phyloP scores from a whole-genome alignment of 2,888 invertebrate genomes.

The Neoscelio sp. region DNA sequence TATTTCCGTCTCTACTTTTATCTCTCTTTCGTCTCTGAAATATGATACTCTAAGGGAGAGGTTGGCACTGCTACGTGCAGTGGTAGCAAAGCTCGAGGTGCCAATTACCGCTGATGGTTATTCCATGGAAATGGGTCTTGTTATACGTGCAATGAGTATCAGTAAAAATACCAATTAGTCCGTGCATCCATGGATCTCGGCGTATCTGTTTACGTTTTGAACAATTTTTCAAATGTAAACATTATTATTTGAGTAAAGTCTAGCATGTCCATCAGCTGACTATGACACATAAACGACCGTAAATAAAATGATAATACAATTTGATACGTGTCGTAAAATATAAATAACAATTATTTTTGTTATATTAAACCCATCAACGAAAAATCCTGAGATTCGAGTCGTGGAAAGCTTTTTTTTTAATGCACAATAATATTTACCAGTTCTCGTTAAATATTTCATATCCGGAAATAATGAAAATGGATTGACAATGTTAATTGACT shows the following conservation, averaged over 20 bases:
- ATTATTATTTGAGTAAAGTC: too few relatives aligned
- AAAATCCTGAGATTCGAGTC: conserved; percentile 40
- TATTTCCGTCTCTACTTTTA: conserved; percentile 49
- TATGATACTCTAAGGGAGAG: conserved; percentile 69
- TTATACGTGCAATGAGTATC: conserved; percentile 79
- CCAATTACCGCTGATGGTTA: conserved; percentile 83
- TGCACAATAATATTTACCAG: background rate
- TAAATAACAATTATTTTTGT: conserved; percentile 81
- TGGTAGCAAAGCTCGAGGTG: conserved; percentile 77
- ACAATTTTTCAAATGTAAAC: too few relatives aligned
- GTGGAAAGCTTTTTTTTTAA: conserved; percentile 15
- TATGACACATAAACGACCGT: too few relatives aligned
- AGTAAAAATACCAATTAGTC: conserved; percentile 80
- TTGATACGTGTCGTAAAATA: too few relatives aligned
- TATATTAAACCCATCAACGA: conserved; percentile 57
- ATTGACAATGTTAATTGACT: background rate
- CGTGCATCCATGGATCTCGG: too few relatives aligned
- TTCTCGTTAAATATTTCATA: conserved; percentile 19
- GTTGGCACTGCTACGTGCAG: conserved; percentile 71
- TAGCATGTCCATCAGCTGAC: too few relatives aligned
- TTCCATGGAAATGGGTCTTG: conserved; percentile 83
- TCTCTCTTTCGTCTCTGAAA: conserved; percentile 68
- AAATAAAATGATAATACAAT: too few relatives aligned
- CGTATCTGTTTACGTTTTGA: too few relatives aligned
- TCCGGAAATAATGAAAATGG: conserved; percentile 4